Evolutionary conservation across 1,140 invertebrate species (phyloP).

Genomic region (Charaxes varanes): DNA sequence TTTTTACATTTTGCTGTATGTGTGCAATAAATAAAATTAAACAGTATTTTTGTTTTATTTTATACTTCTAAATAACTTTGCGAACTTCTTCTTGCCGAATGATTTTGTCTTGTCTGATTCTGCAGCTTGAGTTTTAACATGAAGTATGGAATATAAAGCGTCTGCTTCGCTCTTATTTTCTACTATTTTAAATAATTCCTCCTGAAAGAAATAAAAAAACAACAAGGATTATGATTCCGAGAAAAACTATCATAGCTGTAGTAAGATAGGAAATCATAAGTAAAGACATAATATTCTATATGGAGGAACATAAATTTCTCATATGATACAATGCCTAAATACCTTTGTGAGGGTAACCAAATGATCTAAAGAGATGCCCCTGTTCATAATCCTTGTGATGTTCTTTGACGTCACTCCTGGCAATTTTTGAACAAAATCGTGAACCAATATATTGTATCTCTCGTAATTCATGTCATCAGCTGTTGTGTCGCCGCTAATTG

Average conservation of each 20-base stretch:
- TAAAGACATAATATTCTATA: no score
- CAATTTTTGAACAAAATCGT: slow-evolving; percentile 92
- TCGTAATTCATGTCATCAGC: slow-evolving; percentile 76
- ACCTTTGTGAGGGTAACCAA: slow-evolving; percentile 76
- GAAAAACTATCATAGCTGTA: no score
- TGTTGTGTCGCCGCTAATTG: slow-evolving; percentile 78
- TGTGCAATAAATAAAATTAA: slow-evolving; percentile 10
- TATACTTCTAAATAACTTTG: slow-evolving; percentile 36
- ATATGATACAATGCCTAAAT: no score
- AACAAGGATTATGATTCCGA: no score
- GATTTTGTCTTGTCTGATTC: slow-evolving; percentile 56
- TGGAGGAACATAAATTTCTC: no score
- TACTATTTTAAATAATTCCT: slow-evolving; percentile 79
- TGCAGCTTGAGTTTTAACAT: slow-evolving; percentile 73
- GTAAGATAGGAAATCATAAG: slow-evolving; percentile 1
- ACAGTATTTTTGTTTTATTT: slow-evolving; percentile 29
- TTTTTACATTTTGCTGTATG: neutral
- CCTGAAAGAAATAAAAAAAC: slow-evolving; percentile 58
- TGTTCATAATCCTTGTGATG: slow-evolving; percentile 84
- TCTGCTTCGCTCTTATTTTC: slow-evolving; percentile 79
- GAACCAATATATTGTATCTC: slow-evolving; percentile 84
- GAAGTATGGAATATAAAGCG: slow-evolving; percentile 77
- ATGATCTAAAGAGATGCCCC: slow-evolving; percentile 83
- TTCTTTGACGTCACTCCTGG: slow-evolving; percentile 94
- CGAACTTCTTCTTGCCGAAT: slow-evolving; percentile 45